Conservation (phyloP, 2,797 vertebrate genomes). For the Eulemur coronatus region DNA sequence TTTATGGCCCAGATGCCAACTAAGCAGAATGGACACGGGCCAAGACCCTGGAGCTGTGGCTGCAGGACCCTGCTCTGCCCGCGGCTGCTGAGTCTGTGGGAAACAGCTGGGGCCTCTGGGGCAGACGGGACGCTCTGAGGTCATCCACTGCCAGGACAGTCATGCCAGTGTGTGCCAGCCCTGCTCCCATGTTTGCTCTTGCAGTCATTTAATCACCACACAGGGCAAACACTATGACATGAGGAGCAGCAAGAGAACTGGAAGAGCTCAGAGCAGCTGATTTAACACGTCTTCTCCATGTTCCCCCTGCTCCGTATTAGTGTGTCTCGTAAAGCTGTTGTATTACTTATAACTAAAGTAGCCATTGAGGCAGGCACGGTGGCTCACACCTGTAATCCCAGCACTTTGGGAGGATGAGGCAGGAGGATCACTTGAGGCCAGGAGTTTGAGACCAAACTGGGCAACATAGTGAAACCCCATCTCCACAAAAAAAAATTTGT, state of each 20-base stretch:
- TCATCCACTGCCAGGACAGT: not conserved
- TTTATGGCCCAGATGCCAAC: not conserved
- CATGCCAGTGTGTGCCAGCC: not conserved
- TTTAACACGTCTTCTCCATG: not conserved
- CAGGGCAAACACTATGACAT: not conserved
- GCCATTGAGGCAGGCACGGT: not conserved
- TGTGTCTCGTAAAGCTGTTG: not conserved
- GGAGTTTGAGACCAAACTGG: not conserved
- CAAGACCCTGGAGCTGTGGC: not conserved
- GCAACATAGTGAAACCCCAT: not conserved
- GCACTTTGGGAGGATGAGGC: not conserved
- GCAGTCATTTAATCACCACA: not conserved
- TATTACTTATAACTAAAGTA: not conserved
- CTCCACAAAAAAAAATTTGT: not conserved
- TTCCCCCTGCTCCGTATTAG: not conserved
- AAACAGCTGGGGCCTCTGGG: not conserved
- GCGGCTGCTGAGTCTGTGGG: not conserved
- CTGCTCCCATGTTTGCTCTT: not conserved
- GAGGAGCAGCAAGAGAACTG: not conserved
- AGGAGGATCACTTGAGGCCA: not conserved
- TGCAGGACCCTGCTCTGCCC: not conserved
- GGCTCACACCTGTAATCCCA: not conserved
- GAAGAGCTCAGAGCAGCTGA: not conserved
- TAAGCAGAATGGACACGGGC: not conserved
- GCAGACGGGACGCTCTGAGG: too few relatives aligned